Evolutionary conservation across 1,140 invertebrate species (phyloP), one percentile per base, ranked within the genome.

Genomic region (Spodoptera frugiperda): DNA sequence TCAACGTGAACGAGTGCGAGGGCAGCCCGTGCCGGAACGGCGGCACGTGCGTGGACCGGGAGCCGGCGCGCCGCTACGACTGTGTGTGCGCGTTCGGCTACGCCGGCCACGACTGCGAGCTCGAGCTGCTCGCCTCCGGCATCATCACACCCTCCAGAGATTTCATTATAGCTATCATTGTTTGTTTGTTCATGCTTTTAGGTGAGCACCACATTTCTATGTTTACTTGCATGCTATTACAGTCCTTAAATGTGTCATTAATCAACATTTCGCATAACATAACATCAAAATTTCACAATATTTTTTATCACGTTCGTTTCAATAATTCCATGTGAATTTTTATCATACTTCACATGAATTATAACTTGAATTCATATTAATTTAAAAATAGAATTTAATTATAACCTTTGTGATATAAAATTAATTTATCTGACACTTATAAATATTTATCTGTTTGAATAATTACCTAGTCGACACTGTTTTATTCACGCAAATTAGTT

Each of bases 81-180:
- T 98, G 97, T 90, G 92, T 96, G 17, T 98, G 98, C 94, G 95
- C 96, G 1, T 87, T 95, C 79, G 96, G 96, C 77, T 98, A 96
- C 94, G 96, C 96, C 10, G 97, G 97, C 76, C 95, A 95, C 76
- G 95, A 98, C 92, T 98, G 98, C 92, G 97, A 98, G 89, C 90
- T 97, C 81, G 96, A 96, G 87, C 93, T 96, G 76, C 95, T 96
- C 59, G 96, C 96, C 77, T 96, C 96, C n/a, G 96, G 96, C 78
- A 96, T 96, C 87, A 96, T 97, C 89, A 96, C 96, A 87, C 96
- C 97, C 46, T 97, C 97, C 67, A 96, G 96, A 89, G 97, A 97
- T 95, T 98, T 98, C 95, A 96, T 97, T 94, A 96, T 97, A 92
- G 96, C 97, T 88, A 95, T 97, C 90, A 95, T 97, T 88, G 95